Evolutionary conservation across 2,888 invertebrate genomes (phyloP), one percentile per base, ranked within the genome.

Genomic region (Drosophila mayaguana): DNA sequence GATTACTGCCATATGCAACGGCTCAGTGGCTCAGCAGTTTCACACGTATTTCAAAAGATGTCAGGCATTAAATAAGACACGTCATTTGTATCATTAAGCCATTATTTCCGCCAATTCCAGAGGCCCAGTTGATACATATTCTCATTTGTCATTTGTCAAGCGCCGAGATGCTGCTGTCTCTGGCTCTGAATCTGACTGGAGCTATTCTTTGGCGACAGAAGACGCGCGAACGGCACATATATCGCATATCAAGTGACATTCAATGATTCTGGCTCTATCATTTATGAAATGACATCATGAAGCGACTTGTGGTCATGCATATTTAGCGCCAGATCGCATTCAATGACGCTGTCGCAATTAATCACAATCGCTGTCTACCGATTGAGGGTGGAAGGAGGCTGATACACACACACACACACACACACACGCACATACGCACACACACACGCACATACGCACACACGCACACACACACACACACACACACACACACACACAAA

Each of bases 71-170:
- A 81, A 68, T 63, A 68, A 67, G 67, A 72, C 75, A 84, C 76
- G 76, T 84, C 89, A 87, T 85, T 86, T 80, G 75, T 77, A 80
- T 88, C 78, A 88, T 86, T 88, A 86, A 86, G 88, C 73, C 72
- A 88, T 84, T 88, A 88, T 86, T 86, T 86, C 86, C 86, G 89
- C 85, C 78, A 78, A 66, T 73, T 68, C 63, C 76, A 75, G 69
- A 70, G 60, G 72, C 67, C 43, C 45, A 34, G 54, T 38, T 51
- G 57, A 45, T 57, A 71, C 57, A 83, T 75, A 46, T 71, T 71
- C 65, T 70, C 88, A 72, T 68, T 78, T 88, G 80, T 84, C 89
- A 84, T 62, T 75, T 66, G 70, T 66, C 69, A 62, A 76, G 76
- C 43, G 43, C 50, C 14, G 25, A 14, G 32, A 40, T 48, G 67